Base-by-base conservation (phyloP, 1,140 invertebrate genomes). In the Scaptodrosophila lebanonensis region DNA sequence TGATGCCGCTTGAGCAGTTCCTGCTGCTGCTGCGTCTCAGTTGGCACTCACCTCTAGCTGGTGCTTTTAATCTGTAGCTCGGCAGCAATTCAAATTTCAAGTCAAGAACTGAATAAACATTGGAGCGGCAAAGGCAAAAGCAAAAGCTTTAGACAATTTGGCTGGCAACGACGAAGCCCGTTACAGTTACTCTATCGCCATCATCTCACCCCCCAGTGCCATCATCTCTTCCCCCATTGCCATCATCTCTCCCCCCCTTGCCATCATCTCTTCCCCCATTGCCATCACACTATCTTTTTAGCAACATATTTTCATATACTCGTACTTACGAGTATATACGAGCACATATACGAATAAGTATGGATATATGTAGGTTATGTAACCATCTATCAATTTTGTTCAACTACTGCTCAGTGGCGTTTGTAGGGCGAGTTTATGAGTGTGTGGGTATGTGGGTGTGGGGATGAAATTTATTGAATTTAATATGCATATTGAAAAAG, bases 31-130 rank as follows among this genome's bases (percentile, higher is more conserved):
- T 18, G 20, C 9, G 3, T 11, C 36, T 16, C 22, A 29, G n/a
- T 43, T 5, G 18, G 16, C 33, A 30, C 52, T 32, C 52, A 56
- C 27, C 35, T 40, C 38, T 22, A 6, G 9, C 8, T 49, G n/a
- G n/a, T n/a, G 47, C 51, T 63, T 57, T 51, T 57, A 49, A 59
- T 64, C 60, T 47, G 33, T 51, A 25, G 44, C 18, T 17, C 22
- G 9, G 18, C 16, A 20, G 45, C 45, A 58, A 58, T 63, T 66
- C 48, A 65, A 79, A 77, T 54, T 77, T 40, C 59, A 79, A 77
- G 73, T 77, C 73, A 72, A 77, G 73, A 60, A 64, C 75, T 77
- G 68, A 77, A 73, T 73, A 77, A 77, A 77, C 73, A 68, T 79
- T 79, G 68, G 51, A 48, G 53, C 73, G 29, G 27, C 50, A n/a